These are phyloP conservation scores for Caerostris extrusa DNA, from an alignment of 1,140 invertebrate genomes.

Conservation along the genomic window DNA sequence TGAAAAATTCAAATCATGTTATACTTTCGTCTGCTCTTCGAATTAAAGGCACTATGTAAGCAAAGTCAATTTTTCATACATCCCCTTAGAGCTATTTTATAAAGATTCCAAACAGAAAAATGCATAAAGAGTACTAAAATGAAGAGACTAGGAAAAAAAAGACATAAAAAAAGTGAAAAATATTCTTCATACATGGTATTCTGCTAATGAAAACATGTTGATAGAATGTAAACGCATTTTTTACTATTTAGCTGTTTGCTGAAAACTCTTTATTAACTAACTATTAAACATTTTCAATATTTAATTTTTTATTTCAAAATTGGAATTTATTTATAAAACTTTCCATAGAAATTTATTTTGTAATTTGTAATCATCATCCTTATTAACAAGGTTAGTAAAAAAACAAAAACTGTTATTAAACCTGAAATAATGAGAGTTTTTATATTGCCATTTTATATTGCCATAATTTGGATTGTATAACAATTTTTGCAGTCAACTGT, in stretches of 20 bases:
- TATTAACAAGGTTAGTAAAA: too few species aligned
- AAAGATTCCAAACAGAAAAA: not conserved
- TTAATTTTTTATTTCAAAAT: too few species aligned
- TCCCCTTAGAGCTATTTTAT: not conserved
- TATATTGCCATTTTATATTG: too few species aligned
- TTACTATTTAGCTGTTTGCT: not conserved
- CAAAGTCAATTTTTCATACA: constrained; percentile 8
- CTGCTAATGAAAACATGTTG: not conserved
- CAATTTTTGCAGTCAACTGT: too few species aligned
- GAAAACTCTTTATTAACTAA: not conserved
- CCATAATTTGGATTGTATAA: too few species aligned
- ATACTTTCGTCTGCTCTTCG: constrained; percentile 7
- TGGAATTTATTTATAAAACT: too few species aligned
- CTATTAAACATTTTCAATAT: too few species aligned
- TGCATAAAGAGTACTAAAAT: not conserved
- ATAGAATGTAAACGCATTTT: not conserved
- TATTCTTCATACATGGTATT: not conserved
- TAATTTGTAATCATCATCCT: too few species aligned
- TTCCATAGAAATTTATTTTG: too few species aligned
- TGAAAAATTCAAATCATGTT: constrained; percentile 25
- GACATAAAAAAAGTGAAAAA: not conserved
- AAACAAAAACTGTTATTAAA: too few species aligned
- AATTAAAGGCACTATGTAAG: not conserved
- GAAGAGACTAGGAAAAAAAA: not conserved
- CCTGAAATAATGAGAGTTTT: too few species aligned